Evolutionary conservation across 2,797 vertebrate species (phyloP).

Genomic region (Acrocephalus scirpaceus): DNA sequence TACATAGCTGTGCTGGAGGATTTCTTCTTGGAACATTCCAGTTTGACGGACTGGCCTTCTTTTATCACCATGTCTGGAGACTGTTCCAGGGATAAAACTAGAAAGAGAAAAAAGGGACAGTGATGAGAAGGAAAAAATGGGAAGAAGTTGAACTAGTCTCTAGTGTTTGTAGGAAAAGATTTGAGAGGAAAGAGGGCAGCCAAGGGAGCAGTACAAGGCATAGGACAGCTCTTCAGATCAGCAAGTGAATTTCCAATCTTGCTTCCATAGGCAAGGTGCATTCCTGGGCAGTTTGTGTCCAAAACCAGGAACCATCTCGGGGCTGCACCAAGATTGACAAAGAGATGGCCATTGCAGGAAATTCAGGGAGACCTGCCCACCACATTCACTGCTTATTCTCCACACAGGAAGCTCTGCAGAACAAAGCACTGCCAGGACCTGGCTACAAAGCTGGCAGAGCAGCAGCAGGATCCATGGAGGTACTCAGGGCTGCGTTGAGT

Average conservation of each 20-base stretch:
- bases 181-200: background rate
- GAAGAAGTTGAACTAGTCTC: fast-evolving
- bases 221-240: background rate
- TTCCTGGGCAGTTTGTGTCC: background rate
- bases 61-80: background rate
- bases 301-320: no score
- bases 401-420: background rate
- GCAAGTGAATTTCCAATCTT: background rate
- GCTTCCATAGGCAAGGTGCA: fast-evolving
- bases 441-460: background rate
- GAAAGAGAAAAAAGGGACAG: fast-evolving
- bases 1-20: fast-evolving
- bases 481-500: background rate
- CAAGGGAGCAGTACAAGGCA: background rate
- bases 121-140: background rate
- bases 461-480: background rate
- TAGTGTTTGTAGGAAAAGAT: fast-evolving
- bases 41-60: background rate
- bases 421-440: background rate
- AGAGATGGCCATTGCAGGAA: background rate
- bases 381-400: no score
- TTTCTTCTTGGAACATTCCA: background rate
- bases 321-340: background rate
- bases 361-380: background rate
- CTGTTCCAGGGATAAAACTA: background rate